Evolutionary conservation across 2,888 invertebrate species (phyloP), one percentile per base, ranked within the genome.

Genomic region (Leptogaster cylindrica): DNA sequence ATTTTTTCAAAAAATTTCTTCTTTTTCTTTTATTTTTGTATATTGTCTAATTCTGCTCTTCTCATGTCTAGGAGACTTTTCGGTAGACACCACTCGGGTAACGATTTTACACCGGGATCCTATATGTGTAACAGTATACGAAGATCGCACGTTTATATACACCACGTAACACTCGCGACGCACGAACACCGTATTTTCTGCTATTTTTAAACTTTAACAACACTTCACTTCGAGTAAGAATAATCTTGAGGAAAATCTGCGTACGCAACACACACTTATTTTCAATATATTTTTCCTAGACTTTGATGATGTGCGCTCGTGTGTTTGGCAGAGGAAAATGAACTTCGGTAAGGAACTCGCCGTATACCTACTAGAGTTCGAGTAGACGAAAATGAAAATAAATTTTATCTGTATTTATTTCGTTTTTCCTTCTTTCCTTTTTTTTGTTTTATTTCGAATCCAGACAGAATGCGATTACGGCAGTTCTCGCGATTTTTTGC

Each of bases 101-200:
- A n/a, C n/a, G 46, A 46, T 25, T 46, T 46, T 12, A 36, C 36
- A 46, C 46, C 25, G n/a, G 25, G 46, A 46, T 25, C 46, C 46
- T 46, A 16, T 18, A 25, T 20, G 12, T 65, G 51, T 20, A 65
- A 65, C 39, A 50, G 50, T 48, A 48, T 39, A 46, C 33, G 50
- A 25, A 36, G 36, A 20, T 41, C 63, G 67, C 41, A 33, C 63
- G 51, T 51, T 51, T 51, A 46, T 48, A 52, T 39, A 36, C 66
- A 52, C 63, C 44, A 44, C 66, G 61, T 44, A 66, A 63, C 69
- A 67, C 69, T 66, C 69, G 69, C 69, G 69, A 69, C 67, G 67
- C 67, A 67, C 69, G 69, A 58, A 69, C 69, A 67, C 67, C 50
- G 51, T 65, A 41, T 51, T 65, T 67, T 33, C 14, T 65, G 65